Evolutionary conservation across 2,888 invertebrate species (phyloP), one percentile per base, ranked within the genome.

Genomic region (Aleiodes leptofemur): DNA sequence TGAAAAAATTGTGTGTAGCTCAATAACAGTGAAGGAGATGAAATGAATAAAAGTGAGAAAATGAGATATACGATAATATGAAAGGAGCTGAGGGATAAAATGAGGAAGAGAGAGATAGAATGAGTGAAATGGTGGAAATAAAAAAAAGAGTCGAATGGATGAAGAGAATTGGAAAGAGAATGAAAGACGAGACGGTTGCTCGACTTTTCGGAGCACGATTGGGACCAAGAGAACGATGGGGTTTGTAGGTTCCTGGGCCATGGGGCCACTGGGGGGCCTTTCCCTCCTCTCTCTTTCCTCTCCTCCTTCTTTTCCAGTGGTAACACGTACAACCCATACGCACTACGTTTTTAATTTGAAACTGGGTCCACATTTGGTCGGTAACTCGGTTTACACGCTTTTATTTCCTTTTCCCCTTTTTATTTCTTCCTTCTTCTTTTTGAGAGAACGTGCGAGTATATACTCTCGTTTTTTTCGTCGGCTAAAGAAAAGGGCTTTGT

Each of bases 171-270:
- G 43, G 64, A 64, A 48, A 50, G 57, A 72, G 69, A 34, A 53
- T 68, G 48, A 69, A 61, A 57, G 71, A 51, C 59, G 61, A 72
- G 71, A 61, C 71, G 34, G 51, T 82, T 78, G 78, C 76, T 81
- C 74, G 78, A 79, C 81, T 77, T 77, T 76, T 75, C 70, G 69
- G 73, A 69, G 70, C 77, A 77, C 77, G 78, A 78, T 78, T 78
- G 78, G 75, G 81, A 78, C 78, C 78, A 79, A 72, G 78, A 72
- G 68, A 76, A 51, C 69, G 57, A 75, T 77, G 77, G 81, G 80
- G 80, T 85, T 84, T 84, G 83, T 86, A 85, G 86, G 86, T 85
- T 81, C 86, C 81, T 86, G 83, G 83, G 86, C 85, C 86, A 85
- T 84, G 84, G 82, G 84, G 86, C 85, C 85, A 86, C 78, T 81